A percentile compares a stretch with the other conserved stretches of the same genome.
These are phyloP conservation scores for Drosophila busckii DNA, from an alignment of 1,140 invertebrate species.

Conservation along the genomic window DNA sequence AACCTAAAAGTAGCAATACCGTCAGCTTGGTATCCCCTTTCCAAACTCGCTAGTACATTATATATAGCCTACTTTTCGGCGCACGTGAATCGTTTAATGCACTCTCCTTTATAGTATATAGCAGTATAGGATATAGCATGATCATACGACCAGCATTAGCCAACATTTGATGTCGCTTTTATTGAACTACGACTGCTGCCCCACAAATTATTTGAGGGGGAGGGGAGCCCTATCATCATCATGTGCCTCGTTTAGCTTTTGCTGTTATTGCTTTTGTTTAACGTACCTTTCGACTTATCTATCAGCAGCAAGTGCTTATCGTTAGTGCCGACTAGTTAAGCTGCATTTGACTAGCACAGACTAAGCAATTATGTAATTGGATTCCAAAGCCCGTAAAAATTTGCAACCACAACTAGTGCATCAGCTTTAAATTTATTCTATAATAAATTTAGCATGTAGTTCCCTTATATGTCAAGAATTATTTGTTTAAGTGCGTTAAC, in stretches of 20 bases:
- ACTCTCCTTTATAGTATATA: neutral
- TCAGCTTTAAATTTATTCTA: too few relatives aligned
- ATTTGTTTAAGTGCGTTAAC: too few relatives aligned
- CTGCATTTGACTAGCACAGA: too few relatives aligned
- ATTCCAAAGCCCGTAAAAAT: too few relatives aligned
- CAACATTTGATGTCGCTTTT: too few relatives aligned
- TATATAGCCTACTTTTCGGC: slow-evolving; percentile 39
- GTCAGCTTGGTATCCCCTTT: neutral
- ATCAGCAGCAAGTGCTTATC: neutral
- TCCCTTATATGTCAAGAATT: too few relatives aligned
- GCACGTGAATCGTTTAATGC: slow-evolving; percentile 29
- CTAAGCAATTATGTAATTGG: too few relatives aligned
- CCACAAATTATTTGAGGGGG: too few relatives aligned
- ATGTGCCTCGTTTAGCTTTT: neutral
- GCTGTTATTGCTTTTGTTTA: neutral
- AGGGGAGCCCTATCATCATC: neutral
- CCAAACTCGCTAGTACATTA: slow-evolving; percentile 6
- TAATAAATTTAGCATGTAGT: too few relatives aligned
- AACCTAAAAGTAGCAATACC: slow-evolving; percentile 3
- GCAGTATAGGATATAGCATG: neutral
- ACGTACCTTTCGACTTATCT: neutral
- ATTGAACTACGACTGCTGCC: neutral
- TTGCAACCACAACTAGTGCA: too few relatives aligned
- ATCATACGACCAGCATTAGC: too few relatives aligned
- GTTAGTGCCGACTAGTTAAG: too few relatives aligned